Base-by-base conservation (phyloP, 1,140 invertebrate genomes). In the Sitobion miscanthi region DNA sequence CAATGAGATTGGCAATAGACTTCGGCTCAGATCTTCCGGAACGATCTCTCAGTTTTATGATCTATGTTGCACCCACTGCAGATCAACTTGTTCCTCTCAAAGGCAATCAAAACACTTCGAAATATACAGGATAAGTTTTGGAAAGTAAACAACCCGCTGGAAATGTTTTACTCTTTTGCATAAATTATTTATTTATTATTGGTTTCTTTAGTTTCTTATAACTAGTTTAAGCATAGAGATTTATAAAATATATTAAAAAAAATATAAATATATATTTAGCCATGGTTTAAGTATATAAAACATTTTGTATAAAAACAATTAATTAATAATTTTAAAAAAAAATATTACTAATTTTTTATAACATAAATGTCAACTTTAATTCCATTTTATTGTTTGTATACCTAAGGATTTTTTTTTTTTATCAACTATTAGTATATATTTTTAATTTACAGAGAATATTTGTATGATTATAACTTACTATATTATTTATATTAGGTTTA, bases 41-140 rank as follows among this genome's bases (percentile, higher is more conserved):
- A 1, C 97, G 97, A 94, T 38, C 82, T 30, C 83, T 94, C 35
- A 98, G 97, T 95, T 98, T 98, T 95, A 97, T 97, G 94, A 99
- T 99, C 94, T 99, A 98, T 94, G 98, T 99, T 77, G 97, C 97
- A 4, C 97, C 98, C 1, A 96, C 97, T 17, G 96, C 97, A 1
- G 98, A 98, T 5, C 97, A 98, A 94, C 97, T 97, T 94, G 97
- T 98, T 1, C 96, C 97, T 6, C 95, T 99, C 38, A 98, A 96
- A 94, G 98, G 98, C 1, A 97, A 97, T 94, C 98, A 99, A 95
- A n/a, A 99, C 98, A 0, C 95, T 99, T 93, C 97, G 98, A 52
- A 98, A 99, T 95, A 97, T 98, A 4, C 99, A 99, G 95, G 98
- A 99, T 95, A 98, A 98, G 95, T 99, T 98, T 95, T 99, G 98